Percentiles rank a stretch among this genome's conserved stretches.
Conservation (phyloP, 2,888 invertebrate species). For the Hirtodrosophila confusa region DNA sequence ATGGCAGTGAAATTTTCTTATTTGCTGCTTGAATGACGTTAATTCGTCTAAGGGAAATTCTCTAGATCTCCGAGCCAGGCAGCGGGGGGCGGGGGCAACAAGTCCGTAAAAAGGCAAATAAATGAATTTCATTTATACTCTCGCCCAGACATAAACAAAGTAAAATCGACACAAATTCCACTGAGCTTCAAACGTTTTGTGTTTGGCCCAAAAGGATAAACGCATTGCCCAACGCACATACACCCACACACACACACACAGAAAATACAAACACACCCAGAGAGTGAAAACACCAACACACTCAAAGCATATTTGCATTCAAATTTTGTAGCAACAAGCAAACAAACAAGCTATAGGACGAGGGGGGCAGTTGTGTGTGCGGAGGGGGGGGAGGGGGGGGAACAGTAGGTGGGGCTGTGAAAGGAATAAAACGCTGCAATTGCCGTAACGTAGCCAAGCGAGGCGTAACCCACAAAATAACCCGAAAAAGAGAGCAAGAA, state of each 20-base stretch:
- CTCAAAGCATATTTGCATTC: constrained; percentile 73
- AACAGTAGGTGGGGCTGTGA: constrained; percentile 1
- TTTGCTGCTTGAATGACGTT: constrained; percentile 68
- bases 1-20: constrained; percentile 66
- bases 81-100: constrained; percentile 28
- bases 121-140: constrained; percentile 70
- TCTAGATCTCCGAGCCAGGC: constrained; percentile 1
- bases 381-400: neutral
- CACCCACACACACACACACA: constrained; percentile 12
- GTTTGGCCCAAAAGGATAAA: constrained; percentile 61
- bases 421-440: constrained; percentile 57
- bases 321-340: constrained; percentile 73
- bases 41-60: constrained; percentile 50
- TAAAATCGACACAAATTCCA: constrained; percentile 71
- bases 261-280: constrained; percentile 21
- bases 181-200: constrained; percentile 59
- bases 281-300: constrained; percentile 47
- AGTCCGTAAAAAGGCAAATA: constrained; percentile 59
- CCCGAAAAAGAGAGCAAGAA: constrained; percentile 37
- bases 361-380: neutral
- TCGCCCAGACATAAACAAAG: constrained; percentile 64
- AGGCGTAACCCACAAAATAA: constrained; percentile 72
- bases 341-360: constrained; percentile 60
- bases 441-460: constrained; percentile 61
- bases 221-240: constrained; percentile 54